phyloP scores from a whole-genome alignment of 2,113 vertebrate species.

The Tapirus terrestris region DNA sequence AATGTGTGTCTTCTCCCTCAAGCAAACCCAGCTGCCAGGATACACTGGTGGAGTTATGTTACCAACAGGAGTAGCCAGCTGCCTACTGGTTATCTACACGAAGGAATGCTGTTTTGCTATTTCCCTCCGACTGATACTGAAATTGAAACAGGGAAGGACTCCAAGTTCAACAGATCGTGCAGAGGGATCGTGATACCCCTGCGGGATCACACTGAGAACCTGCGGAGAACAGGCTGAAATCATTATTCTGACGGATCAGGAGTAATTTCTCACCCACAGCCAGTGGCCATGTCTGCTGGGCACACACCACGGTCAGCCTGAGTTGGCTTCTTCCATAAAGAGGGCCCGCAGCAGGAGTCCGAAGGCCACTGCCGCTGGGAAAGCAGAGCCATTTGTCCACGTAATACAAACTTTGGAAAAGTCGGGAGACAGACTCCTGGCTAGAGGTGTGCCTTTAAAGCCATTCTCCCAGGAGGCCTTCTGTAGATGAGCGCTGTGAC shows the following conservation, averaged over 20 bases:
- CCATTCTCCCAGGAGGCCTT: neutral
- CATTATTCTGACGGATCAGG: slow-evolving; percentile 49
- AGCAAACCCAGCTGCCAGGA: slow-evolving; percentile 60
- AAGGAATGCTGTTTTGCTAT: slow-evolving; percentile 69
- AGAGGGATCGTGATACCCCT: slow-evolving; percentile 1
- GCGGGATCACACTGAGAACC: neutral
- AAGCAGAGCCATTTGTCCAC: neutral
- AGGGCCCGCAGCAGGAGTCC: neutral
- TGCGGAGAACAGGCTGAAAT: slow-evolving; percentile 70
- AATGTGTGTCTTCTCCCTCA: slow-evolving; percentile 18
- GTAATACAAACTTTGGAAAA: neutral
- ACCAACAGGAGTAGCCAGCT: slow-evolving; percentile 60
- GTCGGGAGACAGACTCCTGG: neutral
- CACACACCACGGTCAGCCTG: neutral
- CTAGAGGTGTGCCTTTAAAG: neutral
- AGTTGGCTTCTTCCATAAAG: neutral
- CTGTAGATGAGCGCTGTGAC: neutral
- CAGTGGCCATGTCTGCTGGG: neutral
- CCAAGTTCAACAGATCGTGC: slow-evolving; percentile 51
- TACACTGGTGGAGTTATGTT: slow-evolving; percentile 56
- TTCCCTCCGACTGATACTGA: slow-evolving; percentile 66
- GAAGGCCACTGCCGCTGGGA: neutral
- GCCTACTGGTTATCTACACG: slow-evolving; percentile 70
- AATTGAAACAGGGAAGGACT: slow-evolving; percentile 68
- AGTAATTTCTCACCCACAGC: slow-evolving; percentile 44